Evolutionary conservation across 2,113 vertebrate species (phyloP).

Genomic region (Gobio gobio): DNA sequence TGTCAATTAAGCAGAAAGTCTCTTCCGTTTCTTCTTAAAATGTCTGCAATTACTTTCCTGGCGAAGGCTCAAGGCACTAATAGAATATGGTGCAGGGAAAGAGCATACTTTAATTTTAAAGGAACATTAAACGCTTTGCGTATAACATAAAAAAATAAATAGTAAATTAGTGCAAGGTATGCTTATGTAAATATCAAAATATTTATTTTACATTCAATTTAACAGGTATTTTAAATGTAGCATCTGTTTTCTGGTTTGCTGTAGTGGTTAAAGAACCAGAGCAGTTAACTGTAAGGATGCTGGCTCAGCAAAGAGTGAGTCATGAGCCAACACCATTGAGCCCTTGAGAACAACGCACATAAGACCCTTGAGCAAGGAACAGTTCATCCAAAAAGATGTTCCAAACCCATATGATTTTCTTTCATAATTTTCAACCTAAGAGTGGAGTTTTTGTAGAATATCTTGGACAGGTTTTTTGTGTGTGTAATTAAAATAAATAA

Average conservation of each 20-base stretch:
- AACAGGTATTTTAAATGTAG: slow-evolving; percentile 4
- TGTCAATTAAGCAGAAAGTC: slow-evolving; percentile 74
- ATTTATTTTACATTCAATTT: background rate
- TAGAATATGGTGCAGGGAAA: slow-evolving; percentile 45
- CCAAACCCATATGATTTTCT: background rate
- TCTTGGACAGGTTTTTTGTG: background rate
- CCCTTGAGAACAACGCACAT: background rate
- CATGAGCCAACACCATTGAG: background rate
- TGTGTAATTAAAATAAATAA: no score
- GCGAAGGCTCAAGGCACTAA: slow-evolving; percentile 61
- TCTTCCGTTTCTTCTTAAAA: slow-evolving; percentile 66
- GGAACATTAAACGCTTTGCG: background rate
- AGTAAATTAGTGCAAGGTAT: background rate
- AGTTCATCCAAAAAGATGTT: background rate
- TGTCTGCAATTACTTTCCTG: slow-evolving; percentile 69
- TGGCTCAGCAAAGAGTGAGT: slow-evolving; percentile 11
- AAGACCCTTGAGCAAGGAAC: background rate
- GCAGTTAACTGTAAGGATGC: background rate
- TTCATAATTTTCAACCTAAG: background rate
- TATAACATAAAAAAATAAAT: background rate
- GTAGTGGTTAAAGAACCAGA: background rate
- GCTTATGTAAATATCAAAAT: background rate
- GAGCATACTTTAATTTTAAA: slow-evolving; percentile 4
- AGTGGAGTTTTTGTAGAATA: background rate
- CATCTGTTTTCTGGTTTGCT: background rate